phyloP scores from a whole-genome alignment of 53 echinoderm and acorn worm genomes.

The Echinometra lucunter region DNA sequence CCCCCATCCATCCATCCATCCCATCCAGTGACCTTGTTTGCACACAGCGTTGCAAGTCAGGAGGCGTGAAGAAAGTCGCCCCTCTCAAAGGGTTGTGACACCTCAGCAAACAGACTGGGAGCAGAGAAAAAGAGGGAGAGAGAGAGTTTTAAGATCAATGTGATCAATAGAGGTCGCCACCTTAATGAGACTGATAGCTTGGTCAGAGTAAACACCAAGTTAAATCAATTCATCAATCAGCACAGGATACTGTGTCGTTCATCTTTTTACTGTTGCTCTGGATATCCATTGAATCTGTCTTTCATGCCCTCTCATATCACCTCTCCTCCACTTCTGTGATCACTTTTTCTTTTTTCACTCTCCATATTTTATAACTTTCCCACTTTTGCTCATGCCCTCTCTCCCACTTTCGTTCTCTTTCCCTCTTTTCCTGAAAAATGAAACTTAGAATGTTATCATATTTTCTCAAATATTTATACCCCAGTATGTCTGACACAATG shows the following conservation, averaged over 20 bases:
- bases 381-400: too few relatives aligned
- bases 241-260: background rate
- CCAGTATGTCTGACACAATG: background rate
- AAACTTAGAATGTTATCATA: background rate
- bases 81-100: slow-evolving; percentile 7
- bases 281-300: background rate
- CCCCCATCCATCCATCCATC: background rate
- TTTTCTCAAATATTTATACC: background rate
- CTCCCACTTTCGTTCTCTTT: background rate
- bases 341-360: background rate
- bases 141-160: slow-evolving; percentile 42
- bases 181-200: slow-evolving; percentile 54
- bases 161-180: slow-evolving; percentile 33
- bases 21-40: slow-evolving; percentile 8
- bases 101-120: slow-evolving; percentile 7
- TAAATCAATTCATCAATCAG: slow-evolving; percentile 42
- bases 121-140: too few relatives aligned
- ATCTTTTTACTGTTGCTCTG: background rate
- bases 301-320: background rate
- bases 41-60: background rate
- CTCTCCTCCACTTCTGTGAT: background rate
- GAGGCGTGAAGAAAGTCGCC: slow-evolving; percentile 42
- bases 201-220: slow-evolving; percentile 38
- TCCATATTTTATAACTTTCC: too few relatives aligned
- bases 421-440: background rate